These are phyloP conservation scores for Brachymystax lenok DNA, from an alignment of 2,797 vertebrate species.

Conservation along the genomic window DNA sequence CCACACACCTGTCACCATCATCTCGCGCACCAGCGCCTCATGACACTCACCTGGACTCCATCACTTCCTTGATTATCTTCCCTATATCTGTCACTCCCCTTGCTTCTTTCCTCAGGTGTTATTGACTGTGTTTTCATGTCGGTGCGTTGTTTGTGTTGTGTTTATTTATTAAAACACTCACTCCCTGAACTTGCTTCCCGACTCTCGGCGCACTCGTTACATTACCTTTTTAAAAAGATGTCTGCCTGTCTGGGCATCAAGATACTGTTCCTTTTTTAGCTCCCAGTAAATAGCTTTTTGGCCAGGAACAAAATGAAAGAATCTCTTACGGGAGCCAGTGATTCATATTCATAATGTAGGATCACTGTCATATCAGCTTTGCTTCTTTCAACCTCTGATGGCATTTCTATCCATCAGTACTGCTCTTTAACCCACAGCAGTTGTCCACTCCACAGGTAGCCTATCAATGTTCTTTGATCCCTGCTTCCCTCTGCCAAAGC, in stretches of 20 bases:
- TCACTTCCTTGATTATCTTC: too few species aligned
- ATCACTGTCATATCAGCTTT: slow-evolving; percentile 2
- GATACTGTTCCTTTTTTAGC: neutral
- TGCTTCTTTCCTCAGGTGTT: too few species aligned
- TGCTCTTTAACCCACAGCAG: neutral
- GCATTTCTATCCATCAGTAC: neutral
- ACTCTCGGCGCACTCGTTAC: too few species aligned
- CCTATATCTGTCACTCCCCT: too few species aligned
- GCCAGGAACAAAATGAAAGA: neutral
- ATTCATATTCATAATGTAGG: slow-evolving; percentile 4
- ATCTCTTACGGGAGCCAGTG: neutral
- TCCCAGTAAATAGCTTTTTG: neutral
- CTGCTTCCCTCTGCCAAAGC: neutral
- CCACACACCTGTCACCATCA: too few species aligned
- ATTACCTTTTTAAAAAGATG: neutral
- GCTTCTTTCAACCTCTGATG: neutral
- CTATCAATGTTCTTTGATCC: neutral
- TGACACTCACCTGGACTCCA: too few species aligned
- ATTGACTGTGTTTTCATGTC: too few species aligned
- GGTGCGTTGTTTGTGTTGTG: too few species aligned
- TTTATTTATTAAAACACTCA: too few species aligned
- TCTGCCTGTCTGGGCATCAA: neutral
- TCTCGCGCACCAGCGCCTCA: too few species aligned
- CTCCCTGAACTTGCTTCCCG: too few species aligned
- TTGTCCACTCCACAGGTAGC: neutral